A percentile compares a stretch with the other conserved stretches of the same genome.
These are phyloP conservation scores for Ursus arctos DNA, from an alignment of 2,113 vertebrate species.

Conservation along the genomic window DNA sequence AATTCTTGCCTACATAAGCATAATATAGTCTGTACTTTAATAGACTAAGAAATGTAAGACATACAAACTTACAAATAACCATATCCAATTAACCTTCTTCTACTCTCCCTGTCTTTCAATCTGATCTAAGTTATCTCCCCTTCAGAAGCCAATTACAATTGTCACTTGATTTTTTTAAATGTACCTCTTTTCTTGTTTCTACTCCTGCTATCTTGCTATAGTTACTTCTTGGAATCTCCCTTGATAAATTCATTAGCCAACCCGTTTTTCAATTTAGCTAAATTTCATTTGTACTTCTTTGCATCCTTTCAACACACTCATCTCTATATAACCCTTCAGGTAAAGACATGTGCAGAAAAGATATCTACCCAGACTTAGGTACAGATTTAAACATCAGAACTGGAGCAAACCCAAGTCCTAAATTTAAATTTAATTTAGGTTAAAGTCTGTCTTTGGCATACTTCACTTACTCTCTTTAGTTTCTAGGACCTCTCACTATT, in stretches of 20 bases:
- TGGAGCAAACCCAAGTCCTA: background rate
- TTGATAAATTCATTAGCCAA: conserved; percentile 37
- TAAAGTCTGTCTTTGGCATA: background rate
- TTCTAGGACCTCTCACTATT: background rate
- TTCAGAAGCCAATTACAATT: conserved; percentile 58
- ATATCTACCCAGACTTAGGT: background rate
- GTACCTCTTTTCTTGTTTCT: conserved; percentile 25
- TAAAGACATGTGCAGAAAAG: background rate
- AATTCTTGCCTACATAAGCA: conserved; percentile 8
- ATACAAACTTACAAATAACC: conserved; percentile 71
- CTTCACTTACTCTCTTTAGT: background rate
- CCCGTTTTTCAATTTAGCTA: conserved; percentile 17
- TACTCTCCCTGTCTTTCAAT: conserved; percentile 48
- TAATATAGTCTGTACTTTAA: conserved; percentile 16
- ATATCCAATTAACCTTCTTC: conserved; percentile 70
- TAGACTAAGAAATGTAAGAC: conserved; percentile 6
- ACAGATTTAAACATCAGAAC: background rate
- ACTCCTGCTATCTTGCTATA: conserved; percentile 34
- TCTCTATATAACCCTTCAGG: background rate
- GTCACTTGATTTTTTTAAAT: conserved; percentile 50
- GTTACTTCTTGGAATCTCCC: background rate
- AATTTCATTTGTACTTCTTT: conserved; percentile 30
- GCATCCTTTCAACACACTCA: background rate
- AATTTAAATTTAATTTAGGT: background rate
- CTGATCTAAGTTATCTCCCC: conserved; percentile 40